phyloP scores from a whole-genome alignment of 2,797 vertebrate species.

The Macroramphosus scolopax region DNA sequence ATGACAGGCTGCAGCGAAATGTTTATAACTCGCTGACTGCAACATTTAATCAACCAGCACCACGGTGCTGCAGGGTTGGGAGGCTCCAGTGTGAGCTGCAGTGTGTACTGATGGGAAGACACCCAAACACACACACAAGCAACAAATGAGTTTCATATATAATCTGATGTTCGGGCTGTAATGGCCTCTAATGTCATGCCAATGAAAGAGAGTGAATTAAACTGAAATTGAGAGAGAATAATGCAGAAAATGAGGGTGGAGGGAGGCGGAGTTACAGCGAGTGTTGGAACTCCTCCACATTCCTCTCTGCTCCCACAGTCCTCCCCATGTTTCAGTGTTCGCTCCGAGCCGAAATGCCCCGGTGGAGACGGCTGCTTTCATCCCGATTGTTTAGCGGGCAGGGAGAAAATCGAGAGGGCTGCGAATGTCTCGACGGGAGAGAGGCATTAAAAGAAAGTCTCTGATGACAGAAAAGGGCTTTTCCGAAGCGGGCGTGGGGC shows the following conservation, averaged over 20 bases:
- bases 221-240: constrained; percentile 20
- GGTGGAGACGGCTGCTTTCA: constrained; percentile 62
- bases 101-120: too few species aligned
- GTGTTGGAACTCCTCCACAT: constrained; percentile 53
- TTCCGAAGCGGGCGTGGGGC: constrained; percentile 30
- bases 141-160: constrained; percentile 2
- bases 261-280: constrained; percentile 12
- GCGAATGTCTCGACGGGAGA: constrained; percentile 66
- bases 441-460: constrained; percentile 59
- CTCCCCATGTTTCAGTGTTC: constrained; percentile 52
- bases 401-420: constrained; percentile 64
- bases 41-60: too few species aligned
- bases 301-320: constrained; percentile 55
- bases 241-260: constrained; percentile 7
- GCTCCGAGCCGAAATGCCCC: constrained; percentile 49
- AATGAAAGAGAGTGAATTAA: constrained; percentile 10
- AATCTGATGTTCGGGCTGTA: constrained; percentile 10
- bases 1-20: too few species aligned
- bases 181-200: constrained; percentile 10
- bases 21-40: too few species aligned
- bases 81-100: too few species aligned
- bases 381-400: constrained; percentile 59
- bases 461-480: constrained; percentile 42
- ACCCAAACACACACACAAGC: neutral
- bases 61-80: too few species aligned